Conservation (phyloP, 2,113 vertebrate genomes). For the Hippoglossus stenolepis region DNA sequence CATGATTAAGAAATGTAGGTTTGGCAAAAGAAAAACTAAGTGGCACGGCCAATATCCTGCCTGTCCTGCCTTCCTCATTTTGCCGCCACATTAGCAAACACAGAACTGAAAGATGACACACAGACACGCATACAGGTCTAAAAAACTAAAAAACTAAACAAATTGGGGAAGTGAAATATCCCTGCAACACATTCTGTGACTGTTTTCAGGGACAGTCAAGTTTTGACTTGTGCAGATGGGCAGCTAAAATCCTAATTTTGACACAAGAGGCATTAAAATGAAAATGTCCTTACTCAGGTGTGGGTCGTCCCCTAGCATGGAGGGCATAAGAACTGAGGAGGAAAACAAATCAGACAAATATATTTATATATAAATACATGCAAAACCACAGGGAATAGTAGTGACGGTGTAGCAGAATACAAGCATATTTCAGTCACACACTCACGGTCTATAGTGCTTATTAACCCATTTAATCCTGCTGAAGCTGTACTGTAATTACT, state of each 20-base stretch:
- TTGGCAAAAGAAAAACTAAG: slow-evolving; percentile 3
- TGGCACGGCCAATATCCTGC: background rate
- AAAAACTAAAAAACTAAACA: background rate
- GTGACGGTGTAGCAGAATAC: background rate
- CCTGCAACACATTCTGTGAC: slow-evolving; percentile 13
- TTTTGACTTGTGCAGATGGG: slow-evolving; percentile 20
- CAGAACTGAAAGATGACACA: slow-evolving; percentile 6
- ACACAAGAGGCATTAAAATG: background rate
- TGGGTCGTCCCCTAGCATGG: slow-evolving; percentile 79
- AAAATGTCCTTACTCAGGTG: slow-evolving; percentile 70
- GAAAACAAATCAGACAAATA: slow-evolving; percentile 24
- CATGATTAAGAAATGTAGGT: background rate
- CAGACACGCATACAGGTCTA: background rate
- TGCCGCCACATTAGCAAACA: slow-evolving; percentile 3
- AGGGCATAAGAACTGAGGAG: slow-evolving; percentile 72
- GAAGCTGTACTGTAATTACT: background rate
- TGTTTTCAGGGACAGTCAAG: slow-evolving; percentile 1
- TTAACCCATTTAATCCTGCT: background rate
- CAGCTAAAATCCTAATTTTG: background rate
- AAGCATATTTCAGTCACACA: background rate
- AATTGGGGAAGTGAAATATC: slow-evolving; percentile 68
- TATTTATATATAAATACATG: background rate
- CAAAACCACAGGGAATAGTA: background rate
- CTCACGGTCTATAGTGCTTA: background rate
- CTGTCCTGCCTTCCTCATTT: slow-evolving; percentile 25